Evolutionary conservation across 92 coral and sea anemone genomes (phyloP).

Genomic region (Anthopleura xanthogrammica): DNA sequence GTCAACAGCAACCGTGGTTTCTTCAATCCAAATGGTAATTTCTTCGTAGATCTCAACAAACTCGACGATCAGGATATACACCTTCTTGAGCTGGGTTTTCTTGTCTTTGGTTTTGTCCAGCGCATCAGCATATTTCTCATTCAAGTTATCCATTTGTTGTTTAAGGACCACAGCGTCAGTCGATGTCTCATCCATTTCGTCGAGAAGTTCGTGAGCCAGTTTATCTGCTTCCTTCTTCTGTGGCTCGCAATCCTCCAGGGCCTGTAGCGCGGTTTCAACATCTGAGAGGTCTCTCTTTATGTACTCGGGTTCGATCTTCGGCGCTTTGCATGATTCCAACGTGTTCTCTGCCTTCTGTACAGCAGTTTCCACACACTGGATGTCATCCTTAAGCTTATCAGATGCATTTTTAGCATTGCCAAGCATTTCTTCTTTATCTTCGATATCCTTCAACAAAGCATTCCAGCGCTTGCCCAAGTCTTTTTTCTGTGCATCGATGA

Average conservation of each 20-base stretch:
- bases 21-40: slow-evolving; percentile 79
- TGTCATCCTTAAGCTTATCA: slow-evolving; percentile 54
- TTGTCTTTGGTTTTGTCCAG: slow-evolving; percentile 65
- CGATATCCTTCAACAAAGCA: slow-evolving; percentile 61
- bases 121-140: slow-evolving; percentile 51
- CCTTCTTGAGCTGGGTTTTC: slow-evolving; percentile 64
- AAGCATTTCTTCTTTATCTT: slow-evolving; percentile 63
- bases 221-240: slow-evolving; percentile 63
- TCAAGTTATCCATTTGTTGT: slow-evolving; percentile 61
- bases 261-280: slow-evolving; percentile 63
- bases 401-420: slow-evolving; percentile 57
- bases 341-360: slow-evolving; percentile 64
- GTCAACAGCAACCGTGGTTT: slow-evolving; percentile 67
- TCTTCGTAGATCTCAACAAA: slow-evolving; percentile 83
- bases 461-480: slow-evolving; percentile 78
- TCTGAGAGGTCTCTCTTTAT: slow-evolving; percentile 68
- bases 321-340: slow-evolving; percentile 62
- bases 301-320: slow-evolving; percentile 55
- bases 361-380: slow-evolving; percentile 65
- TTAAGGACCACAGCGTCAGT: slow-evolving; percentile 66
- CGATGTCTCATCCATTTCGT: slow-evolving; percentile 74
- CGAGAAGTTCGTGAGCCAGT: slow-evolving; percentile 65
- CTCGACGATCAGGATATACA: slow-evolving; percentile 62
- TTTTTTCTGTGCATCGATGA: slow-evolving; percentile 77
- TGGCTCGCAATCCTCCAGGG: slow-evolving; percentile 78